These are phyloP conservation scores for Poeciliopsis infans DNA, from an alignment of 2,797 vertebrate species.

Conservation along the genomic window DNA sequence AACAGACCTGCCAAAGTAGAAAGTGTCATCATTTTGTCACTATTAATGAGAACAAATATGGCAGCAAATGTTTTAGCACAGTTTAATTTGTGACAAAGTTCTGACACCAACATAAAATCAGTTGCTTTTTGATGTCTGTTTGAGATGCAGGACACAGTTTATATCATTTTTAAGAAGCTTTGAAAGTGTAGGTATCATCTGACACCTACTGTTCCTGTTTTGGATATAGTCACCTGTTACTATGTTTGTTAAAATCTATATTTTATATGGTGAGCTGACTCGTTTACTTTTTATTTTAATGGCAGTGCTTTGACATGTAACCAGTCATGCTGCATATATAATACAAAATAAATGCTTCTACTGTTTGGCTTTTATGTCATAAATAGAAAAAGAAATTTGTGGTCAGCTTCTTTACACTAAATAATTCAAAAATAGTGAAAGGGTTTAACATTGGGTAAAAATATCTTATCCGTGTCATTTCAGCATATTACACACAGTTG, in stretches of 20 bases:
- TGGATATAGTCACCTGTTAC: neutral
- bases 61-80: neutral
- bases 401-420: too few relatives aligned
- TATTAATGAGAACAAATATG: neutral
- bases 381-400: neutral
- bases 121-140: neutral
- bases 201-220: neutral
- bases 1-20: neutral
- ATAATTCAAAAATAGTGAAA: neutral
- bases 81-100: neutral
- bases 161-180: neutral
- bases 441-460: constrained; percentile 8
- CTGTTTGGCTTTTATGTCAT: neutral
- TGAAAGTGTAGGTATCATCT: neutral
- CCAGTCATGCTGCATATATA: neutral
- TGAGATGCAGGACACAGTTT: neutral
- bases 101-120: neutral
- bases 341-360: neutral
- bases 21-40: neutral
- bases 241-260: neutral
- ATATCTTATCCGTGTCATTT: neutral
- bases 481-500: constrained; percentile 6
- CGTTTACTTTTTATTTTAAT: neutral
- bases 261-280: neutral
- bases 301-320: neutral